phyloP scores from a whole-genome alignment of 2,888 invertebrate genomes.

The Tipula unca region DNA sequence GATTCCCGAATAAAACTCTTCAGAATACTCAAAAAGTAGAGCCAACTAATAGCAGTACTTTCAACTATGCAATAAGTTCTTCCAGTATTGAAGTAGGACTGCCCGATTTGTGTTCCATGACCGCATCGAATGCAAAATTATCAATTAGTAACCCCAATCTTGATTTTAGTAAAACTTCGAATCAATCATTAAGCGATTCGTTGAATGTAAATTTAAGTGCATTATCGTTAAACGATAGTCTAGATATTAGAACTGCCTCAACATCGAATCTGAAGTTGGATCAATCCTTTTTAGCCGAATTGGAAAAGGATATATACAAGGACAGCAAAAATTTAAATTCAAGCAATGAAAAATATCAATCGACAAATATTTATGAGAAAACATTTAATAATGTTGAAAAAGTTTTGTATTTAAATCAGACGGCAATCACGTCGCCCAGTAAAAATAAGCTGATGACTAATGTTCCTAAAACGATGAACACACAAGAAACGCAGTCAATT shows the following conservation, averaged over 20 bases:
- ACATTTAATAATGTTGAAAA: not conserved
- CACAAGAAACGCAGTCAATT: not conserved
- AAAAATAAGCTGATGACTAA: not conserved
- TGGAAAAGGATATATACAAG: constrained; percentile 52
- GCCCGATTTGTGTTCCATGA: not conserved
- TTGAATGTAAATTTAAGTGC: constrained; percentile 34
- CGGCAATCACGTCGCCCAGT: not conserved
- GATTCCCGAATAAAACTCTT: not conserved
- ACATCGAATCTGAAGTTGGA: constrained; percentile 44
- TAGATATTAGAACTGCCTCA: not conserved
- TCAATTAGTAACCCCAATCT: constrained; percentile 21
- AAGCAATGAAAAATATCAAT: constrained; percentile 36
- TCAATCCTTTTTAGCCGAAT: constrained; percentile 52
- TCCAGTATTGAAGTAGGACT: not conserved
- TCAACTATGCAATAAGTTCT: not conserved
- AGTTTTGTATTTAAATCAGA: not conserved
- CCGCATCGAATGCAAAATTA: not conserved
- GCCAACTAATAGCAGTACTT: not conserved
- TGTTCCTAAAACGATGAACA: constrained; percentile 14
- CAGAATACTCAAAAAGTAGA: not conserved
- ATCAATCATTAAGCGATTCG: constrained; percentile 28
- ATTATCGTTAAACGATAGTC: constrained; percentile 31
- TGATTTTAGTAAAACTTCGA: constrained; percentile 24
- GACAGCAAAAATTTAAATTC: constrained; percentile 26
- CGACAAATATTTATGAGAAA: constrained; percentile 34